Conservation (phyloP, 2,888 invertebrate species). For the Melinopterus prodromus region DNA sequence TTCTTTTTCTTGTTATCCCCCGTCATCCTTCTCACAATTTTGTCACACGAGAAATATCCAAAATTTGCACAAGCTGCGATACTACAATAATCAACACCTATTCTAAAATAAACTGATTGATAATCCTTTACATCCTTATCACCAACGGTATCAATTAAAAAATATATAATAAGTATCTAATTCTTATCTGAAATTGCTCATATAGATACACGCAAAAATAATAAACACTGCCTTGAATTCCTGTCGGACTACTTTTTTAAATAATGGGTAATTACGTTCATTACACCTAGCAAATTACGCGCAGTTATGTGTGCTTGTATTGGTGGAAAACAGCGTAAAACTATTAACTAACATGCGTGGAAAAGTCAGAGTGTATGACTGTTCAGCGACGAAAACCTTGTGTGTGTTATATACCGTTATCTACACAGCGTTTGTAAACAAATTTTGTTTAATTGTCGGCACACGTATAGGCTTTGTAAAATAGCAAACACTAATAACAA, state of each 20-base stretch:
- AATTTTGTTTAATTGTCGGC: background rate
- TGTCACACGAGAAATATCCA: background rate
- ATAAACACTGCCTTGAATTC: background rate
- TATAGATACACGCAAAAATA: background rate
- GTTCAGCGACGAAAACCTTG: background rate
- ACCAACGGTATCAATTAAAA: too few relatives aligned
- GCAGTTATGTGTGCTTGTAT: background rate
- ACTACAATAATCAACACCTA: background rate
- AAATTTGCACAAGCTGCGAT: background rate
- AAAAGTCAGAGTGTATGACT: background rate
- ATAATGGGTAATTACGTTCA: background rate
- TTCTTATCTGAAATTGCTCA: too few relatives aligned
- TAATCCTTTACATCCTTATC: background rate
- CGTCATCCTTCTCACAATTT: background rate
- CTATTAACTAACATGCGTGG: background rate
- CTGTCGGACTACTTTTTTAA: background rate
- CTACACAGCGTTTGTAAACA: background rate
- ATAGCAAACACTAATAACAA: too few relatives aligned
- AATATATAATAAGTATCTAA: too few relatives aligned
- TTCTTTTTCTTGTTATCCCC: conserved; percentile 14
- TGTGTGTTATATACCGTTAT: background rate
- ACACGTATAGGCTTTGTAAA: too few relatives aligned
- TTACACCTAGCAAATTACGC: background rate
- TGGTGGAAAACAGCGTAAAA: background rate
- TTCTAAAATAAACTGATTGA: background rate